Conservation (phyloP, 2,113 vertebrate species). For the Pimephales promelas region DNA sequence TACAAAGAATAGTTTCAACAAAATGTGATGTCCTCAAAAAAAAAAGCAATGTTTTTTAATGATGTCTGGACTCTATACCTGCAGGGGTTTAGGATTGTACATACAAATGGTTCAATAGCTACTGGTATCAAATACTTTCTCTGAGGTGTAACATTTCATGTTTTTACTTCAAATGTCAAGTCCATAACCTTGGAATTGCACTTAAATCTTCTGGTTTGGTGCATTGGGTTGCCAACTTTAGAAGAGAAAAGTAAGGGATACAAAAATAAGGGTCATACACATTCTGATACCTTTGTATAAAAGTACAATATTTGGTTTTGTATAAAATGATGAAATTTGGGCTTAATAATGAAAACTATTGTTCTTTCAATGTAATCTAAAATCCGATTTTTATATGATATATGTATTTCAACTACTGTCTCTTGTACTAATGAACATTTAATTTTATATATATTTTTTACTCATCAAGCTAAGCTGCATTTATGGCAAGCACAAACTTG, state of each 20-base stretch:
- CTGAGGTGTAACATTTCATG: neutral
- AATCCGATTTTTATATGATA: too few species aligned
- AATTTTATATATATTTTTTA: neutral
- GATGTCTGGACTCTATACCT: neutral
- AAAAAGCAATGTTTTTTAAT: neutral
- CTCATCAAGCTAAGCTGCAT: neutral
- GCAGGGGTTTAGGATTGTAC: neutral
- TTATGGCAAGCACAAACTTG: neutral
- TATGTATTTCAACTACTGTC: too few species aligned
- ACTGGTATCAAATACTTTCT: neutral
- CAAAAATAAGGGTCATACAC: neutral
- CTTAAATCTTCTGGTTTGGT: neutral
- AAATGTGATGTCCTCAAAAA: neutral
- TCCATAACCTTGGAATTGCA: neutral
- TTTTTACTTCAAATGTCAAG: neutral
- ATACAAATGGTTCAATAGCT: neutral
- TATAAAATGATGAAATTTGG: neutral
- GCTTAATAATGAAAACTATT: too few species aligned
- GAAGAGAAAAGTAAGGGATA: neutral
- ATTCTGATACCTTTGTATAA: neutral
- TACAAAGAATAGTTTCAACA: neutral
- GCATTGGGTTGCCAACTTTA: too few species aligned
- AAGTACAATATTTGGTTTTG: neutral
- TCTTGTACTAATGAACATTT: neutral
- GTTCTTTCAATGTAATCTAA: too few species aligned